Evolutionary conservation across 2,113 vertebrate genomes (phyloP).

Genomic region (rabbit (Oryctolagus cuniculus)): DNA sequence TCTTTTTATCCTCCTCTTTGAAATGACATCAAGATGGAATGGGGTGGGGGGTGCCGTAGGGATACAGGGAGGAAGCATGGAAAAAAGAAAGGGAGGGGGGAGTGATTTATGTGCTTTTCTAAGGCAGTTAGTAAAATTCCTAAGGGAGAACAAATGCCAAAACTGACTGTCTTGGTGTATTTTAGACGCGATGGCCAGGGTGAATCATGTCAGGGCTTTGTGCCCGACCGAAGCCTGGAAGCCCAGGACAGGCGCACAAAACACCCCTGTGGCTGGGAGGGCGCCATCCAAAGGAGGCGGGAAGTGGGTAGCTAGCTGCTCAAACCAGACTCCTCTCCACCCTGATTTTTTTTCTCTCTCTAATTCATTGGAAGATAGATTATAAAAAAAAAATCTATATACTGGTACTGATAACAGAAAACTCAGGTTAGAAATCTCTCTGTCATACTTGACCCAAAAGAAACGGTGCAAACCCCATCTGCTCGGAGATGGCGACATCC

Average conservation of each 20-base stretch:
- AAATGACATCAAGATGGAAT: conserved; percentile 82
- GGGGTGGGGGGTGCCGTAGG: neutral
- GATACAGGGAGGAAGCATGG: conserved; percentile 58
- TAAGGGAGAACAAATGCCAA: conserved; percentile 86
- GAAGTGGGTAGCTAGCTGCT: conserved; percentile 78
- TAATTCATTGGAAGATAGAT: conserved; percentile 78
- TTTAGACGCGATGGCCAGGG: conserved; percentile 83
- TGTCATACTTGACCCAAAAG: conserved; percentile 70
- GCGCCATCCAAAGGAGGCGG: conserved; percentile 73
- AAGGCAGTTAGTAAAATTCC: conserved; percentile 87
- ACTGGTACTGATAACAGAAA: conserved; percentile 67
- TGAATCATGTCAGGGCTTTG: conserved; percentile 86
- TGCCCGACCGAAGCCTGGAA: conserved; percentile 81
- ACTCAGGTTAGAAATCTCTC: conserved; percentile 58
- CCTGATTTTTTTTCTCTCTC: conserved; percentile 59
- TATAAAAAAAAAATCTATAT: conserved; percentile 70
- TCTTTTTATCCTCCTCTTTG: conserved; percentile 79
- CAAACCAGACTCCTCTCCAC: conserved; percentile 55
- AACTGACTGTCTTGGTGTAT: conserved; percentile 87
- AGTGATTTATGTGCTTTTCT: conserved; percentile 85
- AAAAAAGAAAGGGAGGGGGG: conserved; percentile 78
- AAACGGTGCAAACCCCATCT: conserved; percentile 72
- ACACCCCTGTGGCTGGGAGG: conserved; percentile 71
- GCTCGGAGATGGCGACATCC: conserved; percentile 71
- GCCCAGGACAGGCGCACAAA: conserved; percentile 66